Percentiles rank a stretch among this genome's conserved stretches.
Evolutionary conservation across 2,113 vertebrate species (phyloP).

Genomic region (Trogon melanurus): DNA sequence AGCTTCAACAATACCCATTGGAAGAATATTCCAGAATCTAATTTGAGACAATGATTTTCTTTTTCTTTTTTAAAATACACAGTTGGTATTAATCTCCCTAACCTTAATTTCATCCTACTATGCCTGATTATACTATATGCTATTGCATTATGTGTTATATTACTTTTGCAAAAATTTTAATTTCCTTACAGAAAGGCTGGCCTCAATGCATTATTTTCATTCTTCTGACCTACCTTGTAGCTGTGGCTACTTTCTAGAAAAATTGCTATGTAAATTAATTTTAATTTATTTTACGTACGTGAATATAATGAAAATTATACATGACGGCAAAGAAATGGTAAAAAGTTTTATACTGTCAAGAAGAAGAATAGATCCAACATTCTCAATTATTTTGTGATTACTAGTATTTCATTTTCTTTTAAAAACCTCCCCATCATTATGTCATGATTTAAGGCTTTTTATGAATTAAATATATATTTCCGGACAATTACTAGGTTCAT

Average conservation of each 20-base stretch:
- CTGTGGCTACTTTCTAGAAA: slow-evolving; percentile 3
- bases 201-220: background rate
- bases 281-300: slow-evolving; percentile 13
- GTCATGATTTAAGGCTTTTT: slow-evolving; percentile 69
- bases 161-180: background rate
- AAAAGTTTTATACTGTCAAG: slow-evolving; percentile 64
- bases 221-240: background rate
- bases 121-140: background rate
- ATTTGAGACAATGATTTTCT: background rate
- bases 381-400: slow-evolving; percentile 70
- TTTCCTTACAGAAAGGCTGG: background rate
- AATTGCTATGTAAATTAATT: slow-evolving; percentile 38
- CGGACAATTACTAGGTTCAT: slow-evolving; percentile 66
- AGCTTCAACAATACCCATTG: rapidly evolving
- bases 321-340: slow-evolving; percentile 5
- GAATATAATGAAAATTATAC: slow-evolving; percentile 43
- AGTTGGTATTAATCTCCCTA: background rate
- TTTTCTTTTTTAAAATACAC: background rate
- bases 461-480: slow-evolving; percentile 74
- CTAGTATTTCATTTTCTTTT: slow-evolving; percentile 69
- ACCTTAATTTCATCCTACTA: background rate
- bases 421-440: slow-evolving; percentile 57
- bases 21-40: background rate
- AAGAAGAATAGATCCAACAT: slow-evolving; percentile 65
- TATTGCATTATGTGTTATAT: background rate